Evolutionary conservation across 2,888 invertebrate genomes (phyloP).

Genomic region (Trachelus tabidus): DNA sequence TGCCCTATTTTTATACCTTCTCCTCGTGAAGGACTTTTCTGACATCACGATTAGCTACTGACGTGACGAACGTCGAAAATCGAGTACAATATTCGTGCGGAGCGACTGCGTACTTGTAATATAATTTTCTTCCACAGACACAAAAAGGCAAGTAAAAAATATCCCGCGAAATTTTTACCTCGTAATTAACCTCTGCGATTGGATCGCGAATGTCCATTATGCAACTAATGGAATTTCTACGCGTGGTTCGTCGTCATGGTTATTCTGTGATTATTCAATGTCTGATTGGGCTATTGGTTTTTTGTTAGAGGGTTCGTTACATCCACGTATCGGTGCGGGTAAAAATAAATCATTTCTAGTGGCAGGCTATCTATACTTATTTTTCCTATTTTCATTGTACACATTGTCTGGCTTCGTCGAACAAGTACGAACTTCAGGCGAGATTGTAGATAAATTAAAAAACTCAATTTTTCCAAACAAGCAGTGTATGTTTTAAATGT

Average conservation of each 20-base stretch:
- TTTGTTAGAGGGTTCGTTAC: neutral
- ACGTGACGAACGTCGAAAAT: neutral
- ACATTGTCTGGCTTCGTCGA: neutral
- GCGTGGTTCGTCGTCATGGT: neutral
- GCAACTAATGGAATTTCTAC: neutral
- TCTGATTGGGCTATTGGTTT: neutral
- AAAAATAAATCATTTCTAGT: neutral
- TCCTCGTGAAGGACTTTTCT: neutral
- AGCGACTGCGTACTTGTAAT: neutral
- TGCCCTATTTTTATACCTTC: neutral
- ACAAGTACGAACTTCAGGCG: neutral
- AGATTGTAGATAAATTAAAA: neutral
- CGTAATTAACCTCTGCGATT: neutral
- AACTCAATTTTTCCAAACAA: no score
- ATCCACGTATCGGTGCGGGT: neutral
- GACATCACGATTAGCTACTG: neutral
- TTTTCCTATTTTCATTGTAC: neutral
- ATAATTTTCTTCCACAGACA: neutral
- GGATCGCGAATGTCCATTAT: neutral
- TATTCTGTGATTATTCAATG: neutral
- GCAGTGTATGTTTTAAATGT: no score
- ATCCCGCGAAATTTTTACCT: neutral
- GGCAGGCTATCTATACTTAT: no score
- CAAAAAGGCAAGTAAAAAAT: neutral
- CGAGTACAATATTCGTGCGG: neutral